Evolutionary conservation across 2,888 invertebrate species (phyloP), one percentile per base, ranked within the genome.

Genomic region (Drosophila neutralis): DNA sequence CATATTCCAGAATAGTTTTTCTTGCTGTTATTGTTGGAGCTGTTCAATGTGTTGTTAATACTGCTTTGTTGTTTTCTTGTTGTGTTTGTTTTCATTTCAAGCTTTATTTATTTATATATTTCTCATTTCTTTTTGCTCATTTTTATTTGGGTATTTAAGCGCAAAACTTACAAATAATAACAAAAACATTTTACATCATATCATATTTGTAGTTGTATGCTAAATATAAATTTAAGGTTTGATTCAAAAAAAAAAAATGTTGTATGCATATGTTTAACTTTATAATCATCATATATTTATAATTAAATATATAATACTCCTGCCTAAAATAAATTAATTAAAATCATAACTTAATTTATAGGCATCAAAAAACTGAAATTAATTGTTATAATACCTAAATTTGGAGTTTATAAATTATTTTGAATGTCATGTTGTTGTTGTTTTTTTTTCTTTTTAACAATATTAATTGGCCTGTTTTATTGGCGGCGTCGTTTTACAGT

Each of bases 131-230:
- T 53, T 35, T 63, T 48, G 69, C 69, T 68, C 52, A 58, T 68
- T 56, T 62, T 31, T 42, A 57, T 29, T 48, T 72, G 58, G 64
- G 59, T 67, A 38, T 73, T 69, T 66, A 69, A 53, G 71, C 61
- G 80, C 76, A 71, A 84, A 78, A 61, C 86, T 90, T 87, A 90
- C 61, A 87, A 87, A 87, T 85, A 88, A 87, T 88, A 87, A 87
- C 86, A 87, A 79, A 45, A 90, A 90, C 83, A 89, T 89, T 86
- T 77, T 77, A 84, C 82, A 87, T 45, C 29, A 69, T 42, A 76
- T 48, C 67, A 58, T 70, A 61, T 58, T 4, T 48, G 67, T 61
- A 61, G 29, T 57, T 56, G 56, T 67, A 66, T 63, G 58, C 60
- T 66, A 69, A 73, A 76, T 54, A 18, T 62, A 76, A 52, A 33